Conservation (phyloP, 2,888 invertebrate genomes). For the Synanthedon tipuliformis region DNA sequence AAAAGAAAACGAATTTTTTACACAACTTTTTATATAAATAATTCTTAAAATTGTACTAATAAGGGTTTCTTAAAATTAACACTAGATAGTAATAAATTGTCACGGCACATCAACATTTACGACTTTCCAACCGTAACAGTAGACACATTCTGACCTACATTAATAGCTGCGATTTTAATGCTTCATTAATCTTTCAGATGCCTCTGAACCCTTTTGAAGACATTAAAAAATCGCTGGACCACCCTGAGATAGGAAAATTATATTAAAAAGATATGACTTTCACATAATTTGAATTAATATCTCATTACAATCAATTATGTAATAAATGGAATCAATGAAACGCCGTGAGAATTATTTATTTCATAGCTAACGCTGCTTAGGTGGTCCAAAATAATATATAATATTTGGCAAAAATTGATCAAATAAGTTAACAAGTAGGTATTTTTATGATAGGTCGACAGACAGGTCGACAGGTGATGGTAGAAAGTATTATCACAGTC, state of each 20-base stretch:
- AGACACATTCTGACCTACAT: conserved; percentile 22
- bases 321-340: neutral
- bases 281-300: conserved; percentile 43
- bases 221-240: conserved; percentile 29
- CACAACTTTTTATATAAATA: too few species aligned
- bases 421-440: too few species aligned
- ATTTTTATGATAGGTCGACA: too few species aligned
- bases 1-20: neutral
- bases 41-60: too few species aligned
- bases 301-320: conserved; percentile 40
- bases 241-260: conserved; percentile 26
- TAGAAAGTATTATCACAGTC: too few species aligned
- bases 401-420: too few species aligned
- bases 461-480: too few species aligned
- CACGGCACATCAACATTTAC: conserved; percentile 39
- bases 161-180: conserved; percentile 42
- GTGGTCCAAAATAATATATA: conserved; percentile 19
- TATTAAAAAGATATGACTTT: conserved; percentile 16
- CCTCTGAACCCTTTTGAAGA: conserved; percentile 13
- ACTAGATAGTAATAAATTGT: conserved; percentile 41
- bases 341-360: conserved; percentile 3
- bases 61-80: neutral
- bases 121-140: conserved; percentile 41
- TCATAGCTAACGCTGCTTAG: conserved; percentile 18
- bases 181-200: conserved; percentile 25